Conservation (phyloP, 2,888 invertebrate genomes). For the Melanargia galathea region DNA sequence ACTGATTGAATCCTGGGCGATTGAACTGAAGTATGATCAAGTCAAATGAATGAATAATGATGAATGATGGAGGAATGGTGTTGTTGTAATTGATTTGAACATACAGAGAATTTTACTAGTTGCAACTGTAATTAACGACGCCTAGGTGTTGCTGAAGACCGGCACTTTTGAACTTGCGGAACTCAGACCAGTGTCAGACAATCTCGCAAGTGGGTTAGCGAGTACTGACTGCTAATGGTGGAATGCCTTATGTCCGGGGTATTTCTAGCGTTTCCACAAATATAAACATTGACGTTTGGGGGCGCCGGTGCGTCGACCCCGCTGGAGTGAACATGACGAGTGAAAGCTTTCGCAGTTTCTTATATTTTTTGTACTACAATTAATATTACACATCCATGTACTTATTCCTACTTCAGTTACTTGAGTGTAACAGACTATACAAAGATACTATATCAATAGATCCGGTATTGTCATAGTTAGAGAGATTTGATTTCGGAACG, state of each 20-base stretch:
- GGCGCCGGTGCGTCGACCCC: conserved; percentile 57
- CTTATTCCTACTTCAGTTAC: too few species aligned
- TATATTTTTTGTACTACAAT: background rate
- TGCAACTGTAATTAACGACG: conserved; percentile 8
- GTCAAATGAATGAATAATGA: too few species aligned
- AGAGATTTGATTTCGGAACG: too few species aligned
- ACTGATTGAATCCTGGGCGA: too few species aligned
- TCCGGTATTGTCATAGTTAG: too few species aligned
- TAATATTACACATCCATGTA: too few species aligned
- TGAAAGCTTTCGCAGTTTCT: conserved; percentile 10
- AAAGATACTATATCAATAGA: too few species aligned
- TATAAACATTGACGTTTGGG: conserved; percentile 52
- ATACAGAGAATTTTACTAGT: background rate
- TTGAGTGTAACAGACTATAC: too few species aligned
- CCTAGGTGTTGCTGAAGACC: background rate
- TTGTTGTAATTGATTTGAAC: background rate
- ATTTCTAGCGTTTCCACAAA: conserved; percentile 51
- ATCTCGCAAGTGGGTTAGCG: conserved; percentile 39
- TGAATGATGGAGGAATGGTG: too few species aligned
- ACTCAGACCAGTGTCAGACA: conserved; percentile 37
- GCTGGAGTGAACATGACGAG: conserved; percentile 24
- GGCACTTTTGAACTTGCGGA: conserved; percentile 37
- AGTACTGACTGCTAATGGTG: conserved; percentile 33
- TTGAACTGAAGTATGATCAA: too few species aligned
- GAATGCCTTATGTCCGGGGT: conserved; percentile 43